phyloP scores from a whole-genome alignment of 2,113 vertebrate genomes.

The Brachypteracias leptosomus region DNA sequence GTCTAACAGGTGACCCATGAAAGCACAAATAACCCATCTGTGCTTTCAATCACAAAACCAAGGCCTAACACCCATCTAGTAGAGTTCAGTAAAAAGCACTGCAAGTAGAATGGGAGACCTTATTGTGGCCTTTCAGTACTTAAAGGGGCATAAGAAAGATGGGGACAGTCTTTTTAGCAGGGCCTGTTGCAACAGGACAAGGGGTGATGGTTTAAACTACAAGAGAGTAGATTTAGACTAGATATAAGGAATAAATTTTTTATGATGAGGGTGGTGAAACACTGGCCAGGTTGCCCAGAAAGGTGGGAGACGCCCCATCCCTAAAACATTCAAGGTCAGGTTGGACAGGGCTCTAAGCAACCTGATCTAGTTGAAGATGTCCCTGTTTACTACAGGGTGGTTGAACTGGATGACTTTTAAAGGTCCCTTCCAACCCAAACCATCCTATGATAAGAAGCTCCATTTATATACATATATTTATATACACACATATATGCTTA shows the following conservation, averaged over 20 bases:
- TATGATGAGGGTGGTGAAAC: not conserved
- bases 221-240: not conserved
- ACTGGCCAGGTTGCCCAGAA: not conserved
- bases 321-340: not conserved
- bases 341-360: not conserved
- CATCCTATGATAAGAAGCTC: not conserved
- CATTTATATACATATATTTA: not conserved
- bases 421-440: not conserved
- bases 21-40: not conserved
- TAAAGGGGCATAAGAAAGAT: not conserved
- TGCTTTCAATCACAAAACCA: not conserved
- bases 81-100: not conserved
- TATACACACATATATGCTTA: not conserved
- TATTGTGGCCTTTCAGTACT: not conserved
- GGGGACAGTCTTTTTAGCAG: not conserved
- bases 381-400: not conserved
- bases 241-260: not conserved
- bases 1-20: not conserved
- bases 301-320: no score
- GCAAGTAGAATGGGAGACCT: not conserved
- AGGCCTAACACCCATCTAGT: not conserved
- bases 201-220: not conserved
- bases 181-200: not conserved
- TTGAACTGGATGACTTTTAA: not conserved
- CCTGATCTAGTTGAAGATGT: not conserved